Evolutionary conservation across 2,797 vertebrate species (phyloP), one percentile per base, ranked within the genome.

Genomic region (Hemitrygon akajei): DNA sequence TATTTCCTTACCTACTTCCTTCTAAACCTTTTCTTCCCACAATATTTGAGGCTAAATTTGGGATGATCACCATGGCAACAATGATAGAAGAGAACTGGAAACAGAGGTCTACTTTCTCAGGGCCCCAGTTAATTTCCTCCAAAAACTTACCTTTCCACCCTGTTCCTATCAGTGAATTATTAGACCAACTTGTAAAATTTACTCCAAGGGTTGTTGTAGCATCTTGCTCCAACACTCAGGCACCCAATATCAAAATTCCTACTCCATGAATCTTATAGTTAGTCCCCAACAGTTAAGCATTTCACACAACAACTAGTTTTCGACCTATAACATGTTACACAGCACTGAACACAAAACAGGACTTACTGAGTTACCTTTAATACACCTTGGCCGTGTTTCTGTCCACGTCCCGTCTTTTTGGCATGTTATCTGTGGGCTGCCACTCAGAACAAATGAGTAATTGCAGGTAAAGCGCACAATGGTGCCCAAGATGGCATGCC

Each of bases 391-490:
- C 93, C 98, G 98, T 81, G 97, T 97, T 82, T 98, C 98, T 91
- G 97, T 98, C 99, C 99, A 99, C 94, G 97, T 97, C 91, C 98
- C 98, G 40, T 97, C 94, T 0, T 97, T 95, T 89, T 89, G 86
- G 96, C 99, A 99, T 80, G 95, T 97, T 87, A 98, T 97, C 73
- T 95, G 96, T 94, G 96, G 95, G 1, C 96, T 97, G 56, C 98
- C 98, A 81, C 98, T 99, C 71, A 99, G 97, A 94, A 98, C 97
- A n/a, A 99, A 98, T 0, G 98, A 98, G 95, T 97, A 97, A 95
- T 99, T 99, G 95, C 98, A 99, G 95, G 96, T 98, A 96, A 98
- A 98, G 94, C 97, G 95, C 87, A 96, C 95, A 5, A 97, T 94
- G 1, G 97, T 96, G 94, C 96, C 95, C 40, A 96, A 94, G 95